Conservation (phyloP, 2,113 vertebrate species). For the Junco hyemalis region DNA sequence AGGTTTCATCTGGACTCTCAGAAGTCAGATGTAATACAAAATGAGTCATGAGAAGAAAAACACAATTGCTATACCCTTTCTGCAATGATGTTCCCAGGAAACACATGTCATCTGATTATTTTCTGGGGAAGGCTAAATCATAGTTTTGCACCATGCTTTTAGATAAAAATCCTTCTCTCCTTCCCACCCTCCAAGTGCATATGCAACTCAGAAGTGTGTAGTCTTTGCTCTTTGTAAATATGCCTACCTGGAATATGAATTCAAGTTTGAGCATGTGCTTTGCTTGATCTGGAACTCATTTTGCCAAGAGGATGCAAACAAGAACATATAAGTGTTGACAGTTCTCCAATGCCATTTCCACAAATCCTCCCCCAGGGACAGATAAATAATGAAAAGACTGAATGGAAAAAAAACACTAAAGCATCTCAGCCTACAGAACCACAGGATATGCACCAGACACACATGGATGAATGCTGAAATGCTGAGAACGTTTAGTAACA, state of each 20-base stretch:
- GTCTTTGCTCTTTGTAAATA: background rate
- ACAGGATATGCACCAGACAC: slow-evolving; percentile 23
- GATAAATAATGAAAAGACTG: slow-evolving; percentile 48
- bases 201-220: background rate
- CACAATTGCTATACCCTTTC: background rate
- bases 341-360: slow-evolving; percentile 35
- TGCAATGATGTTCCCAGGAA: background rate
- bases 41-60: background rate
- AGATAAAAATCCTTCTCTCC: background rate
- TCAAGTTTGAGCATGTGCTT: background rate
- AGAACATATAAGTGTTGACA: slow-evolving; percentile 38
- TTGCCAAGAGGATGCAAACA: slow-evolving; percentile 39
- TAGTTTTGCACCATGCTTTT: background rate
- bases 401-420: slow-evolving; percentile 11
- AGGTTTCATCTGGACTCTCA: background rate
- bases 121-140: background rate
- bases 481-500: slow-evolving; percentile 43
- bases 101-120: background rate
- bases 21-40: background rate
- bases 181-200: background rate
- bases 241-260: background rate
- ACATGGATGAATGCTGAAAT: slow-evolving; percentile 28
- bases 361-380: slow-evolving; percentile 33
- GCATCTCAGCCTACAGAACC: slow-evolving; percentile 2
- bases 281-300: slow-evolving; percentile 51